These are phyloP conservation scores for Neocrepidodera transversa DNA, from an alignment of 2,888 invertebrate species.

Conservation along the genomic window DNA sequence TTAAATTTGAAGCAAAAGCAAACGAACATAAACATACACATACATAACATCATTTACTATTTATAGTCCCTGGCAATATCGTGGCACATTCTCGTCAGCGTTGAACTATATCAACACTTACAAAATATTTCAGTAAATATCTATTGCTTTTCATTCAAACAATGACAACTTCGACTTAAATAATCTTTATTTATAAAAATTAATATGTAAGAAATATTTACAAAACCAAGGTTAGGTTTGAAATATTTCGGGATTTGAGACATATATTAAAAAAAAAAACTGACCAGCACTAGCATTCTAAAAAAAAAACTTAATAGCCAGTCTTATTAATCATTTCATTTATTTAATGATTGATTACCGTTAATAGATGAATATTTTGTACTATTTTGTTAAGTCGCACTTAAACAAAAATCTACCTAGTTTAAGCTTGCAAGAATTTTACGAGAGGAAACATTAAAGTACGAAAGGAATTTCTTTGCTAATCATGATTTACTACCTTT, in stretches of 20 bases:
- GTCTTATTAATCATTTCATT: too few species aligned
- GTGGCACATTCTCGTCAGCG: constrained; percentile 21
- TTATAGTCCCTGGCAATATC: constrained; percentile 44
- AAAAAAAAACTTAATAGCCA: too few species aligned
- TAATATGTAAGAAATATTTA: too few species aligned
- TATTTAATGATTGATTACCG: too few species aligned
- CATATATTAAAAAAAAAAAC: too few species aligned
- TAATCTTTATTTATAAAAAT: background rate
- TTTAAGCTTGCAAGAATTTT: background rate
- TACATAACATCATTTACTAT: constrained; percentile 49
- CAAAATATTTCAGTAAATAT: constrained; percentile 15
- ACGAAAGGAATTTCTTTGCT: constrained; percentile 5
- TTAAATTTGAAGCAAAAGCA: constrained; percentile 22
- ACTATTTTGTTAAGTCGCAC: background rate
- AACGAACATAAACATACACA: constrained; percentile 41
- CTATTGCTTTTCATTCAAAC: background rate
- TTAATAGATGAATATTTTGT: too few species aligned
- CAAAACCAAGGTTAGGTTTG: too few species aligned
- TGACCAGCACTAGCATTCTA: too few species aligned
- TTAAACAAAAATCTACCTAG: background rate
- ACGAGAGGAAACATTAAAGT: background rate
- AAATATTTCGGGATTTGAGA: too few species aligned
- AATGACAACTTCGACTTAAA: background rate
- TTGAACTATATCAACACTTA: constrained; percentile 16
- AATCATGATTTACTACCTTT: constrained; percentile 10